Conservation (phyloP, 2,888 invertebrate species). For the Lacanobia oleracea region DNA sequence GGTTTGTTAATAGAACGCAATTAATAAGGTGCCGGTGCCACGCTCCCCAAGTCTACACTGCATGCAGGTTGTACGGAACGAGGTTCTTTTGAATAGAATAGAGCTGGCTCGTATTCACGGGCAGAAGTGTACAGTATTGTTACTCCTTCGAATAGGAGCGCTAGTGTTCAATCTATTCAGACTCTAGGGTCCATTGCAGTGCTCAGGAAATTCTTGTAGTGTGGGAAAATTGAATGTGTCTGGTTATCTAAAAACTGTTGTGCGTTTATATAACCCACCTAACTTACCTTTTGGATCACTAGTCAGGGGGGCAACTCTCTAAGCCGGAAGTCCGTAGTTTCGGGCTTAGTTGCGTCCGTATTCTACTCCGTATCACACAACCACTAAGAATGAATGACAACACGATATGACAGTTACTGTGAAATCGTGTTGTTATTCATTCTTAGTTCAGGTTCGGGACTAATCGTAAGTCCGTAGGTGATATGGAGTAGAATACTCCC, state of each 20-base stretch:
- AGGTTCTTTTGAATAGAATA: slow-evolving; percentile 33
- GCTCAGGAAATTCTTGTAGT: slow-evolving; percentile 1
- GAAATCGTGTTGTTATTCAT: too few relatives aligned
- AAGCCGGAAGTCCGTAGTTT: too few relatives aligned
- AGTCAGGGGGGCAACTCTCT: too few relatives aligned
- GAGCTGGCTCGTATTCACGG: slow-evolving; percentile 26
- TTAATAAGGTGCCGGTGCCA: slow-evolving; percentile 42
- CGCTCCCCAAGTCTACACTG: slow-evolving; percentile 35
- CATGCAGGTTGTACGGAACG: slow-evolving; percentile 21
- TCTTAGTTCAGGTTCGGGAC: too few relatives aligned
- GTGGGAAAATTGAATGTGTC: background rate
- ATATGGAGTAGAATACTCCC: too few relatives aligned
- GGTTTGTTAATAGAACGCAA: slow-evolving; percentile 53
- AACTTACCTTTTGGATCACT: too few relatives aligned
- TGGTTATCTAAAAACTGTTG: background rate
- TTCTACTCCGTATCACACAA: too few relatives aligned
- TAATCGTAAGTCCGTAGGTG: too few relatives aligned
- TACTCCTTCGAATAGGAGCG: slow-evolving; percentile 6
- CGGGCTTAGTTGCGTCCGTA: too few relatives aligned
- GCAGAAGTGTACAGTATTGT: slow-evolving; percentile 24
- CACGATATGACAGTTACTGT: too few relatives aligned
- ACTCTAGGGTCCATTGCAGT: background rate
- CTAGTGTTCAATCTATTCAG: slow-evolving; percentile 24
- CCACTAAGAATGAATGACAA: too few relatives aligned
- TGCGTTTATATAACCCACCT: too few relatives aligned